These are phyloP conservation scores for Microtus pennsylvanicus DNA, from an alignment of 2,113 vertebrate species.

Conservation along the genomic window DNA sequence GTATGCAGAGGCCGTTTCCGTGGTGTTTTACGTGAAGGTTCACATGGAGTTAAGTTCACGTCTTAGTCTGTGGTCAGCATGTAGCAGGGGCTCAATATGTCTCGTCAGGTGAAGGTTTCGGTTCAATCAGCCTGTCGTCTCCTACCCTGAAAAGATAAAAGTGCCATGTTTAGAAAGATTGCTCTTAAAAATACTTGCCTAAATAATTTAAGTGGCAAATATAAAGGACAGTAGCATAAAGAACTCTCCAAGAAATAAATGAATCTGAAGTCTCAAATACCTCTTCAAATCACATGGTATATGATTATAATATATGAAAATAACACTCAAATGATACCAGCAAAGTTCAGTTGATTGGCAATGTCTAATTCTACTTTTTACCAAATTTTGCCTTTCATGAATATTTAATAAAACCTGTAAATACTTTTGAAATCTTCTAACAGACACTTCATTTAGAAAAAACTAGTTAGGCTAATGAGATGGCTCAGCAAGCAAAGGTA, in stretches of 20 bases:
- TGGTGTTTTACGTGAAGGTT: slow-evolving; percentile 26
- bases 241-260: slow-evolving; percentile 17
- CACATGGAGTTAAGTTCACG: slow-evolving; percentile 1
- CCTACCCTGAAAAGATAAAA: slow-evolving; percentile 25
- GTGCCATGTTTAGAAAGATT: slow-evolving; percentile 30
- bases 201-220: slow-evolving; percentile 42
- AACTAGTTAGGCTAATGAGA: neutral
- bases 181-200: slow-evolving; percentile 13
- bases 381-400: slow-evolving; percentile 31
- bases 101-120: slow-evolving; percentile 33
- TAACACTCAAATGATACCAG: neutral
- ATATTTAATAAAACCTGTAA: slow-evolving; percentile 11
- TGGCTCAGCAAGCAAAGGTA: neutral
- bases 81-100: neutral
- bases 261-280: neutral
- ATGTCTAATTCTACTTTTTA: slow-evolving; percentile 54
- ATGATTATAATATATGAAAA: slow-evolving; percentile 7
- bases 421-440: neutral
- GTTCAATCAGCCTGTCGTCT: slow-evolving; percentile 11
- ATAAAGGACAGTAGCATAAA: neutral
- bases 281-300: slow-evolving; percentile 19
- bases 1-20: slow-evolving; percentile 72
- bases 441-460: neutral
- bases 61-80: neutral
- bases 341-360: slow-evolving; percentile 10